phyloP scores from a whole-genome alignment of 2,888 invertebrate genomes.

The Unio pictorum region DNA sequence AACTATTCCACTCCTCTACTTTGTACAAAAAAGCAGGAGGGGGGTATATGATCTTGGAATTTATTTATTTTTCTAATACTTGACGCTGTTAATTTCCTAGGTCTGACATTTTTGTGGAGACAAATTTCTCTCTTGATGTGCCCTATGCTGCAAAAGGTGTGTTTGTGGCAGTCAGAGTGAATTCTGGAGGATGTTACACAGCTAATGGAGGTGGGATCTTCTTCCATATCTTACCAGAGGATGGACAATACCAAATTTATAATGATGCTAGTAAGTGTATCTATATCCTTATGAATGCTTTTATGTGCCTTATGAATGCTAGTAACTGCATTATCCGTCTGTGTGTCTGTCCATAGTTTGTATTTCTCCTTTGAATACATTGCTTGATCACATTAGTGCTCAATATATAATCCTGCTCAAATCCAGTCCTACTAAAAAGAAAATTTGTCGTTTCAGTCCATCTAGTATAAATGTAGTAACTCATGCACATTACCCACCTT shows the following conservation, averaged over 20 bases:
- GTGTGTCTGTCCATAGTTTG: too few relatives aligned
- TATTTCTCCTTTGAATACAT: too few relatives aligned
- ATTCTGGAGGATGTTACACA: slow-evolving; percentile 64
- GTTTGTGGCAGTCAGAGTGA: slow-evolving; percentile 64
- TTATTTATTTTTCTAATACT: too few relatives aligned
- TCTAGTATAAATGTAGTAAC: too few relatives aligned
- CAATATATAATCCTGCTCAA: too few relatives aligned
- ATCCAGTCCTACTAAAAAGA: too few relatives aligned
- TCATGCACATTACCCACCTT: too few relatives aligned
- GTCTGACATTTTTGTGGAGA: slow-evolving; percentile 57
- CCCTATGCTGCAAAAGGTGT: slow-evolving; percentile 61
- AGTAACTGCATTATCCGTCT: neutral
- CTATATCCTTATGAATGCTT: neutral
- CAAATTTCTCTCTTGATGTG: slow-evolving; percentile 47
- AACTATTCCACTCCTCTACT: too few relatives aligned
- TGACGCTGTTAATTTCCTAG: slow-evolving; percentile 27
- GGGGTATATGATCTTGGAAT: too few relatives aligned
- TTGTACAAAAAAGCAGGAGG: too few relatives aligned
- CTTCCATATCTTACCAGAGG: slow-evolving; percentile 57
- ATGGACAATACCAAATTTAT: slow-evolving; percentile 42
- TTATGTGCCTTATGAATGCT: neutral
- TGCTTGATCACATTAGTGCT: too few relatives aligned
- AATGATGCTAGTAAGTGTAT: slow-evolving; percentile 58
- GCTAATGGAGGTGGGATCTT: slow-evolving; percentile 61
- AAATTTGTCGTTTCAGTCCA: too few relatives aligned